Percentiles rank a stretch among this genome's conserved stretches.
Evolutionary conservation across 2,888 invertebrate genomes (phyloP).

Genomic region (Branchinecta sandiegonensis): DNA sequence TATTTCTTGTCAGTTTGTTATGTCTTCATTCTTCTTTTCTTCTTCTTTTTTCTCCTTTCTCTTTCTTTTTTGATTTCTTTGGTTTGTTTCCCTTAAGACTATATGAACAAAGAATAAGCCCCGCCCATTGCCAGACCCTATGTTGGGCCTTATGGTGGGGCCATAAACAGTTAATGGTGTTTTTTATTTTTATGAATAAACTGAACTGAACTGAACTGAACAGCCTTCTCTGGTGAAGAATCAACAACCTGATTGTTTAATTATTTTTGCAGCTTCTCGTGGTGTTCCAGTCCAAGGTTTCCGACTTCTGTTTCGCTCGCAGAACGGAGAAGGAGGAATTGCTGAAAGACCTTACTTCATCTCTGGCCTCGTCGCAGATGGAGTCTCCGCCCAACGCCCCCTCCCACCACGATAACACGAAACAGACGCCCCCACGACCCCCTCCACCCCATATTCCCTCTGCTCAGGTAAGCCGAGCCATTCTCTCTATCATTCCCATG

Average conservation of each 20-base stretch:
- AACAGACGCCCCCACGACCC: slow-evolving; percentile 35
- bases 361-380: slow-evolving; percentile 46
- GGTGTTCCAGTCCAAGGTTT: slow-evolving; percentile 90
- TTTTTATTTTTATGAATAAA: too few relatives aligned
- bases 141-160: too few relatives aligned
- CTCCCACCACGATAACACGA: slow-evolving; percentile 27
- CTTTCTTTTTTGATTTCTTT: too few relatives aligned
- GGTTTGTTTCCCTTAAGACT: too few relatives aligned
- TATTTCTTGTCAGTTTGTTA: too few relatives aligned
- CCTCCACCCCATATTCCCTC: slow-evolving; percentile 29
- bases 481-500: not conserved
- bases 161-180: too few relatives aligned
- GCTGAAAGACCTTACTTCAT: slow-evolving; percentile 78
- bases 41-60: too few relatives aligned
- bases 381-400: slow-evolving; percentile 32
- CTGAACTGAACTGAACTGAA: too few relatives aligned
- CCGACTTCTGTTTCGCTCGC: slow-evolving; percentile 95
- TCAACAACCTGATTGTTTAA: not conserved
- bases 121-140: too few relatives aligned
- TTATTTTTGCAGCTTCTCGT: slow-evolving; percentile 54
- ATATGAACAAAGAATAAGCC: too few relatives aligned
- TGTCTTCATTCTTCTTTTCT: too few relatives aligned
- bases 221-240: too few relatives aligned
- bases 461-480: not conserved
- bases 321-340: slow-evolving; percentile 98